Base-by-base conservation (phyloP, 2,888 invertebrate genomes). In the Nasonovia ribisnigri region DNA sequence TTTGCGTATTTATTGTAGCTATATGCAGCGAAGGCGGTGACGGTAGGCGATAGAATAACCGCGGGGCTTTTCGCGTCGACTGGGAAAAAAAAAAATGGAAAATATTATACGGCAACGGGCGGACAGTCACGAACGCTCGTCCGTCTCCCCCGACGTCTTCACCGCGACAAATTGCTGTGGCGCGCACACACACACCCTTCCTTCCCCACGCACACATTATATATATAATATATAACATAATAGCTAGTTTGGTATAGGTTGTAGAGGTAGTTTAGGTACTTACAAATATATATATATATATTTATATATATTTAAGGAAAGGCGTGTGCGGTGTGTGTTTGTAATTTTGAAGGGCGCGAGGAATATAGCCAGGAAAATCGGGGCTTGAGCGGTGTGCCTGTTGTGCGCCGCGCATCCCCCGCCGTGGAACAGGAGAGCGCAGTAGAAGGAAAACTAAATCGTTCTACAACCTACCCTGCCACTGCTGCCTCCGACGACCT, bases 121-220 rank as follows among this genome's bases (percentile, higher is more conserved):
- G 57, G n/a, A 51, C 77, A 43, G 84, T 91, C 91, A 86, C 86
- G 91, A 57, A 91, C 54, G 91, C 29, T 29, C 29, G 90, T 57
- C 16, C 46, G 89, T 90, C 54, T 54, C 48, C 51, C 43, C 29
- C 84, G 77, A 90, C 77, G 91, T 91, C 48, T 91, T 86, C 36
- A 77, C 77, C 77, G 11, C 86, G 91, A 91, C 86, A 46, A 91
- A 91, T 91, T 57, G 86, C 57, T 46, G 57, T 57, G 46, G 86
- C 36, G 57, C 36, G 10, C 54, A 29, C 57, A 43, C 57, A 16
- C 26, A 42, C 67, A 46, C 89, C 8, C 43, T 16, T 13, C 43
- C 29, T 24, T 43, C 46, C 36, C 8, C 10, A 36, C 36, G 51
- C 11, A 16, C 48, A 3, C 16, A 77, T 77, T 77, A 36, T 77